A percentile compares a stretch with the other conserved stretches of the same genome.
phyloP scores from a whole-genome alignment of 2,113 vertebrate genomes.

The Dunckerocampus dactyliophorus region DNA sequence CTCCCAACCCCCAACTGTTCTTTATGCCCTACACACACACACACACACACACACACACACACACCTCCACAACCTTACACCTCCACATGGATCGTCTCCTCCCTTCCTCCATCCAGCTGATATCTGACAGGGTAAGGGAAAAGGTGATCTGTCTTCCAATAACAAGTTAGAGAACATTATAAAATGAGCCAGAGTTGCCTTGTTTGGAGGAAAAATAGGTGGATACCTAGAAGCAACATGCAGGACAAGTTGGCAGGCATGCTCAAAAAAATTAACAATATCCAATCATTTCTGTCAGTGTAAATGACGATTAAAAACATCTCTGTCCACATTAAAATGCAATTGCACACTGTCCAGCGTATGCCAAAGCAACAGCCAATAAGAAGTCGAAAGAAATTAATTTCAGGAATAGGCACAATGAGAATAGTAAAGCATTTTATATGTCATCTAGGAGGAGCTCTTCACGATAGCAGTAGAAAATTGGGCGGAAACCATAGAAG shows the following conservation, averaged over 20 bases:
- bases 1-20: conserved; percentile 30
- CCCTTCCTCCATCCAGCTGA: conserved; percentile 30
- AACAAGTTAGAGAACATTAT: conserved; percentile 46
- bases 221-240: conserved; percentile 30
- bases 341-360: too few relatives aligned
- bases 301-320: too few relatives aligned
- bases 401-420: too few relatives aligned
- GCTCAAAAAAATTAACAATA: not conserved
- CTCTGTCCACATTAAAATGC: too few relatives aligned
- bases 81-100: not conserved
- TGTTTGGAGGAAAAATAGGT: conserved; percentile 5
- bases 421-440: not conserved
- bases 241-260: not conserved
- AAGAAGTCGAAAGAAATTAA: too few relatives aligned
- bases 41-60: conserved; percentile 10
- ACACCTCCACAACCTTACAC: conserved; percentile 19
- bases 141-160: conserved; percentile 48
- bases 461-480: too few relatives aligned
- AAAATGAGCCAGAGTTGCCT: conserved; percentile 26
- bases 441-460: too few relatives aligned
- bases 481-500: too few relatives aligned
- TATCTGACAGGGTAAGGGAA: conserved; percentile 47
- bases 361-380: too few relatives aligned
- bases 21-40: conserved; percentile 3
- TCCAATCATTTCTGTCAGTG: too few relatives aligned